These are phyloP conservation scores for Harpegnathos saltator DNA, from an alignment of 1,140 invertebrate genomes.

Conservation along the genomic window DNA sequence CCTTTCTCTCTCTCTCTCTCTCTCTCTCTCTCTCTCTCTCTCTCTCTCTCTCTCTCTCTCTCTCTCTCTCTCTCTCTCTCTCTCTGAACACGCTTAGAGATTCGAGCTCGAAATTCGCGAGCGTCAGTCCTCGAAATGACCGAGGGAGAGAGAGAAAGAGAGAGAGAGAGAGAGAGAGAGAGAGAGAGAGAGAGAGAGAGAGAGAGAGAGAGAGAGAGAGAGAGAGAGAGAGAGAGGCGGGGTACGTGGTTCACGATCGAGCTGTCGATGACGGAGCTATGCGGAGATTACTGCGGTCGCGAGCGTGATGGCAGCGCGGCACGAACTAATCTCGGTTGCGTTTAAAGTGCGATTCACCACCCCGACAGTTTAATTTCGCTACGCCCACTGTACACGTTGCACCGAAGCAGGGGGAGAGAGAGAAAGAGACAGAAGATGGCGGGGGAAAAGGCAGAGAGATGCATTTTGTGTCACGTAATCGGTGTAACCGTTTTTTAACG, in stretches of 20 bases:
- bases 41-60: too few species aligned
- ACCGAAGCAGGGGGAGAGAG: conserved; percentile 4
- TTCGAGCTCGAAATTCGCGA: background rate
- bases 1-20: too few species aligned
- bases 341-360: conserved; percentile 44
- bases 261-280: background rate
- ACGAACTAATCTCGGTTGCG: conserved; percentile 65
- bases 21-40: too few species aligned
- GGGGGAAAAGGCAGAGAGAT: conserved; percentile 31
- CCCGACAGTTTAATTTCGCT: conserved; percentile 58
- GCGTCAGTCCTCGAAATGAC: background rate
- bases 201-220: too few species aligned
- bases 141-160: too few species aligned
- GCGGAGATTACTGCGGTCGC: conserved; percentile 25
- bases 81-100: background rate
- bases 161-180: too few species aligned
- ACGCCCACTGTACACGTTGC: background rate
- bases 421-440: background rate
- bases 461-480: conserved; percentile 46
- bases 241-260: conserved; percentile 2
- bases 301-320: conserved; percentile 52
- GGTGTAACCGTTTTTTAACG: conserved; percentile 36
- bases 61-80: too few species aligned
- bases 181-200: too few species aligned
- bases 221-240: too few species aligned